Conservation (phyloP, 1,140 invertebrate species). For the Sipha flava region DNA sequence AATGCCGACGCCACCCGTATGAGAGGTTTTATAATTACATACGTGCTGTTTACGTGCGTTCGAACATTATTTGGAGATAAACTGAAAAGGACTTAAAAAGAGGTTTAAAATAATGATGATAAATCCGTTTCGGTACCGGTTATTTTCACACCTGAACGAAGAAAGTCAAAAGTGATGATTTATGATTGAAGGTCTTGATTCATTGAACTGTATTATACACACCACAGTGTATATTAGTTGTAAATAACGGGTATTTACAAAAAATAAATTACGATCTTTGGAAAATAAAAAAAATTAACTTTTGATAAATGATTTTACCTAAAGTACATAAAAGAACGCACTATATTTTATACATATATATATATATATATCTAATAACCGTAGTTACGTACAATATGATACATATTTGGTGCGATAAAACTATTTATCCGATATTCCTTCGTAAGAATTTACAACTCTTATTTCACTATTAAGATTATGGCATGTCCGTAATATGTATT, state of each 20-base stretch:
- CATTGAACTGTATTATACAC: background rate
- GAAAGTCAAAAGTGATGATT: conserved; percentile 6
- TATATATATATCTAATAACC: too few species aligned
- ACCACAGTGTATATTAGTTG: background rate
- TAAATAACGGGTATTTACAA: background rate
- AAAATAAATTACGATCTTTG: background rate
- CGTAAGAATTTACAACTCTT: too few species aligned
- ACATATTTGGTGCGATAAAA: too few species aligned
- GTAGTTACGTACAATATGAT: too few species aligned
- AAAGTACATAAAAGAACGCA: background rate
- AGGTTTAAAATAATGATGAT: conserved; percentile 20
- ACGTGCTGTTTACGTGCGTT: too few species aligned
- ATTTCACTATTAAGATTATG: too few species aligned
- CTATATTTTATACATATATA: too few species aligned
- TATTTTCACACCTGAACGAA: conserved; percentile 7
- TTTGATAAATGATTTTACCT: conserved; percentile 1
- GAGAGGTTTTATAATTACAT: too few species aligned
- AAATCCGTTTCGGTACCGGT: background rate
- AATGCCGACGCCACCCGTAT: too few species aligned
- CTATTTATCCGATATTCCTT: too few species aligned
- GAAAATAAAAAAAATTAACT: background rate
- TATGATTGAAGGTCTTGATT: background rate
- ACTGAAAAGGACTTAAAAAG: background rate
- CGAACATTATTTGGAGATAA: background rate
- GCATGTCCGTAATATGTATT: too few species aligned